These are phyloP conservation scores for Ctenodactylus gundi DNA, from an alignment of 2,113 vertebrate species.

Conservation along the genomic window DNA sequence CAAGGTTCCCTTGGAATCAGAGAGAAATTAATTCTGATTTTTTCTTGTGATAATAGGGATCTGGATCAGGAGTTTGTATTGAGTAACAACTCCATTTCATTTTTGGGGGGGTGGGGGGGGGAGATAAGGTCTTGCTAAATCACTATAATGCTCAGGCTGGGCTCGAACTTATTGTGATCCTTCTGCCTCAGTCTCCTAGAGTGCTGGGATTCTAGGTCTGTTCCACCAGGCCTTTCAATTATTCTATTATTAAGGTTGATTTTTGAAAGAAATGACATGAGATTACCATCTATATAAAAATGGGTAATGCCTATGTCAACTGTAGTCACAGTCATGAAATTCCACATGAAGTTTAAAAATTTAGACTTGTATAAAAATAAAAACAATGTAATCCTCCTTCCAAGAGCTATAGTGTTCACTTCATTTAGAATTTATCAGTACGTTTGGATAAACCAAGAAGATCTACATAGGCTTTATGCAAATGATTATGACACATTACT, in stretches of 20 bases:
- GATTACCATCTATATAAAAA: neutral
- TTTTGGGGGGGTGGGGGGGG: no score
- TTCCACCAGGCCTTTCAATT: no score
- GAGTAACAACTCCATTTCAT: no score
- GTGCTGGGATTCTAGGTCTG: no score
- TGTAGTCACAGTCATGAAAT: neutral
- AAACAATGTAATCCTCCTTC: neutral
- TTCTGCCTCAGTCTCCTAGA: no score
- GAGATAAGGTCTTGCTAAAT: no score
- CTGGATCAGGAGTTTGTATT: no score
- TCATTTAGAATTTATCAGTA: neutral
- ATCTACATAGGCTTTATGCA: neutral
- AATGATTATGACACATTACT: neutral
- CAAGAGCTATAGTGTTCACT: neutral
- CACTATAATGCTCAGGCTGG: no score
- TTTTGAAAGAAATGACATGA: neutral
- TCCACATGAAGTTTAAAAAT: neutral
- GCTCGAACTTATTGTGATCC: no score
- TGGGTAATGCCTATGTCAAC: neutral
- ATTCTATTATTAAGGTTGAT: neutral
- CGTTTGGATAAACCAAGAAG: neutral
- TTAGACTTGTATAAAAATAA: neutral
- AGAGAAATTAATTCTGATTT: neutral
- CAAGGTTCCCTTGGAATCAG: neutral
- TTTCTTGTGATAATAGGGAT: no score